phyloP scores from a whole-genome alignment of 2,113 vertebrate species.

The Charadrius vociferus region DNA sequence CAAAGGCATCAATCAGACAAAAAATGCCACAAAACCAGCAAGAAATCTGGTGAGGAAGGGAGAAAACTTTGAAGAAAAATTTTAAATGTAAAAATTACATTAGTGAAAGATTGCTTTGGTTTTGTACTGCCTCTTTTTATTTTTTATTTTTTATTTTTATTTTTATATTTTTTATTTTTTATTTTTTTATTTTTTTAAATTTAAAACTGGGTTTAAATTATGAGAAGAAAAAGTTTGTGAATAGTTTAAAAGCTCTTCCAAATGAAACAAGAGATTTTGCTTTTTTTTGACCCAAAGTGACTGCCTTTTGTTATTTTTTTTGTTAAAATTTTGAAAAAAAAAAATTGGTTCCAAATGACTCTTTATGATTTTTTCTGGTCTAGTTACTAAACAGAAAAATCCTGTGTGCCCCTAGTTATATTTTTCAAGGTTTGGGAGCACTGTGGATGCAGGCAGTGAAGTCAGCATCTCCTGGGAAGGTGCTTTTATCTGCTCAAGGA shows the following conservation, averaged over 20 bases:
- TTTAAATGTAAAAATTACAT: background rate
- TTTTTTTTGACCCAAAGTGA: background rate
- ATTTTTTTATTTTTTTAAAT: background rate
- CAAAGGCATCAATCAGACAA: background rate
- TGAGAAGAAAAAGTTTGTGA: background rate
- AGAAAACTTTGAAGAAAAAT: background rate
- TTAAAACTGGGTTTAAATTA: background rate
- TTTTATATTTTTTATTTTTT: too few species aligned
- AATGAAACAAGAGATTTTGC: background rate
- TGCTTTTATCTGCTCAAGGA: background rate
- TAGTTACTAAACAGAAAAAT: background rate
- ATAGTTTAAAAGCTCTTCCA: background rate
- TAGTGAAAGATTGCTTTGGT: background rate
- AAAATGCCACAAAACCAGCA: background rate
- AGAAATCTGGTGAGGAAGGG: background rate
- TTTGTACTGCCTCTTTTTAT: background rate
- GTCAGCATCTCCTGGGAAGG: background rate
- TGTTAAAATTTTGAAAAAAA: background rate
- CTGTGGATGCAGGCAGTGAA: background rate
- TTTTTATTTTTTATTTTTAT: background rate
- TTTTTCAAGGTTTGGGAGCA: background rate
- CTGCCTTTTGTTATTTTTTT: background rate
- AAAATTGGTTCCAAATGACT: background rate
- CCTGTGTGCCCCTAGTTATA: background rate
- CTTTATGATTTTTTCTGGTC: background rate